Conservation (phyloP, 2,113 vertebrate species). For the Psilopogon haemacephalus region DNA sequence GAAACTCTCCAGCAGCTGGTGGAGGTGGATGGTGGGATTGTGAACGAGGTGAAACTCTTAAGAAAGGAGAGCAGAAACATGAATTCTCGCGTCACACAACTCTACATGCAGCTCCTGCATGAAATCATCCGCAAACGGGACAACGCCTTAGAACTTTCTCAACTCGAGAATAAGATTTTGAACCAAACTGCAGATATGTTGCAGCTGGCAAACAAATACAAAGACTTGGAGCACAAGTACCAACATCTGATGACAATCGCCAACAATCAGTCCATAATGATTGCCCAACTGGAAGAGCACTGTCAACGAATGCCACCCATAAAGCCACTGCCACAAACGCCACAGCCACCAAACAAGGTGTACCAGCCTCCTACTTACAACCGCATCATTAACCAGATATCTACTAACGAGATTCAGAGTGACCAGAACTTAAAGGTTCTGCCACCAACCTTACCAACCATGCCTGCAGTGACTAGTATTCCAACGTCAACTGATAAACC, state of each 20-base stretch:
- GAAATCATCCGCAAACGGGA: slow-evolving; percentile 98
- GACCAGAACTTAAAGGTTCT: slow-evolving; percentile 91
- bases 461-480: slow-evolving; percentile 89
- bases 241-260: slow-evolving; percentile 90
- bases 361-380: slow-evolving; percentile 86
- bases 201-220: slow-evolving; percentile 92
- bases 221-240: slow-evolving; percentile 97
- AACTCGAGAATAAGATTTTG: slow-evolving; percentile 93
- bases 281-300: slow-evolving; percentile 89
- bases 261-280: slow-evolving; percentile 91
- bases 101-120: slow-evolving; percentile 98
- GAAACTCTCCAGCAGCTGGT: slow-evolving; percentile 96
- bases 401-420: slow-evolving; percentile 96
- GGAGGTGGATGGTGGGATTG: slow-evolving; percentile 96
- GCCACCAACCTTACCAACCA: slow-evolving; percentile 86
- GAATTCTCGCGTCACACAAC: slow-evolving; percentile 97
- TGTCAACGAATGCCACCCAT: slow-evolving; percentile 82
- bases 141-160: slow-evolving; percentile 93
- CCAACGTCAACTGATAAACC: slow-evolving; percentile 91
- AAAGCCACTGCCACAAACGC: slow-evolving; percentile 73
- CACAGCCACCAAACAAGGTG: slow-evolving; percentile 76
- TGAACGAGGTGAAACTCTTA: slow-evolving; percentile 96
- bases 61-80: slow-evolving; percentile 98
- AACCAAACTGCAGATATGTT: slow-evolving; percentile 97
- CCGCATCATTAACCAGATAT: slow-evolving; percentile 88